phyloP scores from a whole-genome alignment of 2,888 invertebrate species.

The Melangyna quadrimaculata region DNA sequence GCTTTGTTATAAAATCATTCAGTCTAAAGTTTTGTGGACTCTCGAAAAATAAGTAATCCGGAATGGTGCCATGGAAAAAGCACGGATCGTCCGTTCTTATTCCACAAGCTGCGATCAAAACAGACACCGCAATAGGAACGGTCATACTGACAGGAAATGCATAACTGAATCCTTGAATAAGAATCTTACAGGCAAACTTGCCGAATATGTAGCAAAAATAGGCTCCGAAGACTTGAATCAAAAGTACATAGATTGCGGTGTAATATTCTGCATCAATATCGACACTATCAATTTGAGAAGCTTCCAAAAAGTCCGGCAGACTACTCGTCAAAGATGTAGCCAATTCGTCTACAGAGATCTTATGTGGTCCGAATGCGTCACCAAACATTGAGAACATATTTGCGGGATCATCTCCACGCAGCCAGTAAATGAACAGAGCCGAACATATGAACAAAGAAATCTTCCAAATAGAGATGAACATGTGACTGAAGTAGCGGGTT shows the following conservation, averaged over 20 bases:
- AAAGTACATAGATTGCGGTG: constrained; percentile 88
- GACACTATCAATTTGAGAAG: constrained; percentile 88
- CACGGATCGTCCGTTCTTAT: constrained; percentile 93
- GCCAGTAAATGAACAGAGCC: constrained; percentile 87
- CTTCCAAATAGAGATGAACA: constrained; percentile 96
- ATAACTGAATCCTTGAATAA: constrained; percentile 98
- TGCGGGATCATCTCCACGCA: constrained; percentile 88
- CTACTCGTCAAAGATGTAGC: constrained; percentile 78
- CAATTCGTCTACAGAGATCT: constrained; percentile 88
- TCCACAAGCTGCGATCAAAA: constrained; percentile 94
- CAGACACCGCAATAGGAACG: constrained; percentile 93
- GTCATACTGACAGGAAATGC: constrained; percentile 97
- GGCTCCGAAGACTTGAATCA: constrained; percentile 91
- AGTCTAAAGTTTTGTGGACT: constrained; percentile 92
- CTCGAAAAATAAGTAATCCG: constrained; percentile 95
- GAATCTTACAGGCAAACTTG: constrained; percentile 97
- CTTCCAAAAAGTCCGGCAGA: constrained; percentile 88
- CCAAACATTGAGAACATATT: constrained; percentile 90
- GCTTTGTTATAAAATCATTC: constrained; percentile 91
- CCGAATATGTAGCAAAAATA: constrained; percentile 96
- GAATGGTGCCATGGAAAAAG: constrained; percentile 92
- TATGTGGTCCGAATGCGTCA: constrained; percentile 89
- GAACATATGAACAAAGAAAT: constrained; percentile 89
- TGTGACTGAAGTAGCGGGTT: constrained; percentile 93
- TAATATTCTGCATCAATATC: constrained; percentile 87